Base-by-base conservation (phyloP, 2,888 invertebrate genomes). In the Drosophila melanosoma region DNA sequence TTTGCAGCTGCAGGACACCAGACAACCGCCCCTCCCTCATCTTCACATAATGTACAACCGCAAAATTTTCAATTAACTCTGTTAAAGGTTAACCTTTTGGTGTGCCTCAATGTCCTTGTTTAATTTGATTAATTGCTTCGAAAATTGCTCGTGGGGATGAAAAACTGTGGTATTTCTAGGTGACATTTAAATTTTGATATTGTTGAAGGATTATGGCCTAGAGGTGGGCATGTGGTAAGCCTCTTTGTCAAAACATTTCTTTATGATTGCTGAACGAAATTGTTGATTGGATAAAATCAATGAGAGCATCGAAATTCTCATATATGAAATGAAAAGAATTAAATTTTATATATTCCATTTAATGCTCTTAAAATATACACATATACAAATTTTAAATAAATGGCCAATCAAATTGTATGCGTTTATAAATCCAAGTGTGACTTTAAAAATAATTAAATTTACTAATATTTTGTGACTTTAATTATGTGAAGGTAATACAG, bases 51-150 rank as follows among this genome's bases (percentile, higher is more conserved):
- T 60, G 62, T 61, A 56, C 68, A 62, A 81, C 82, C 89, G 67
- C 84, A 78, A 78, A 69, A 87, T 69, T 83, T 89, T 76, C 84
- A 83, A 90, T 89, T 85, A 85, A 85, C 89, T 90, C 64, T 72
- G 83, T 83, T 72, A 71, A 75, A 89, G 89, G 90, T 72, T 76
- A 76, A 80, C 81, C 74, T 69, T 66, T 72, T 57, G 57, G 45
- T 45, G 51, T 48, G 57, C 48, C 69, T 36, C 66, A 65, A 71
- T 74, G 74, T 60, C 70, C 89, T 85, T 66, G 74, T 87, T 82
- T 91, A 80, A 91, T 89, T 90, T 90, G 86, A 89, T 89, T 91
- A 89, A 89, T 89, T 90, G 77, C 73, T 79, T 71, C 72, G 67
- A 75, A 76, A 85, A 76, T 76, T 81, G 75, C 67, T 72, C 67